Base-by-base conservation (phyloP, 2,113 vertebrate species). In the Trematocara stigmaticum region DNA sequence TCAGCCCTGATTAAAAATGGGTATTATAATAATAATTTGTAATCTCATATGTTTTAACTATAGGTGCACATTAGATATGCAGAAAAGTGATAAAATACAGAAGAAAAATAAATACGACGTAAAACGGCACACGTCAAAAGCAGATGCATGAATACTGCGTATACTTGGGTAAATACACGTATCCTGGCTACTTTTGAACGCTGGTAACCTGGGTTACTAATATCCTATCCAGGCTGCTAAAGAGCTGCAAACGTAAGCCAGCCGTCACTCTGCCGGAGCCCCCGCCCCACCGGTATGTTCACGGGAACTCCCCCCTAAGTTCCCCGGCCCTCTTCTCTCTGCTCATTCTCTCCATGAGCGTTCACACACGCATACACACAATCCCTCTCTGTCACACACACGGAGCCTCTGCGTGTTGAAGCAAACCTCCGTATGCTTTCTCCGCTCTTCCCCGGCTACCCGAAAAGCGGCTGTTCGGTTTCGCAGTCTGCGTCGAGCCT, bases 221-320 rank as follows among this genome's bases (percentile, higher is more conserved):
- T 51, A 51, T n/a, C 13, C 40, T 47, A 45, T 74, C 23, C 10
- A 51, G 15, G 71, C 16, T 76, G 45, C 45, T 76, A 34, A 12
- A 76, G 71, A 40, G 74, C 76, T 78, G 76, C 29, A 20, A 23
- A 84, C 15, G 53, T 71, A 56, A 45, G 74, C 57, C 86, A 10
- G 87, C 29, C 90, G 93, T 92, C 94, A 89, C 66, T 93, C 93
- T 74, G 1, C 42, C 42, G 55, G 26, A 92, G 88, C 90, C 91
- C 87, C 94, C 95, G 92, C 95, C 95, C 93, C 87, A 74, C 81
- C 89, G 82, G 81, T 83, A 81, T 81, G 82, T 45, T 83, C 56
- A 89, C 89, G 94, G 95, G 90, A 95, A 96, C 94, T 93, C 94
- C 94, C 59, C 93, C 94, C 94, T 92, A 90, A 91, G 71, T 92